phyloP scores from a whole-genome alignment of 2,113 vertebrate species.

The Patagioenas fasciata region DNA sequence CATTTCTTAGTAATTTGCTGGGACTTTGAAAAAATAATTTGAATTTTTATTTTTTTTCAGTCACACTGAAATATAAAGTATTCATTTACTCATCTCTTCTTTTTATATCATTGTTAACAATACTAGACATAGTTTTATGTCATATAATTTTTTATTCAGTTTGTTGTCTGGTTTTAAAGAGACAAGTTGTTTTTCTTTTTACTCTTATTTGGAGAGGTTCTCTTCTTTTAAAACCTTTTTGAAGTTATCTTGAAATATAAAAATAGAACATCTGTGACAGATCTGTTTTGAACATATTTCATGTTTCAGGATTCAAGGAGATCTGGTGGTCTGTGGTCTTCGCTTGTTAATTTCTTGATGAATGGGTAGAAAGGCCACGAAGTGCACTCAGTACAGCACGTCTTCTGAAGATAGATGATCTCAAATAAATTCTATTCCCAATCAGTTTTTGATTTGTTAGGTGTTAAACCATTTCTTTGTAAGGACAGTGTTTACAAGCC shows the following conservation, averaged over 20 bases:
- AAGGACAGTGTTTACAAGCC: constrained; percentile 82
- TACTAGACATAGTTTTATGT: constrained; percentile 24
- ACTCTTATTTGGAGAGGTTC: background rate
- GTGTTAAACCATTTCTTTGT: constrained; percentile 82
- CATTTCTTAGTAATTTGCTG: background rate
- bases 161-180: constrained; percentile 43
- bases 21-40: background rate
- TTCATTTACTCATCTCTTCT: constrained; percentile 26
- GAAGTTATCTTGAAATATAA: constrained; percentile 46
- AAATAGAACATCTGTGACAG: constrained; percentile 53
- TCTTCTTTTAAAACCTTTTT: constrained; percentile 53
- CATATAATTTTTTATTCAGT: constrained; percentile 54
- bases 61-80: background rate
- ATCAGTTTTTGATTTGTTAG: constrained; percentile 84
- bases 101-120: constrained; percentile 53
- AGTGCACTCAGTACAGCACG: constrained; percentile 67
- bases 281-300: constrained; percentile 51
- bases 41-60: constrained; percentile 2
- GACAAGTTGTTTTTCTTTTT: constrained; percentile 38
- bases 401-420: constrained; percentile 75
- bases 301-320: constrained; percentile 43
- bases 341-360: constrained; percentile 81
- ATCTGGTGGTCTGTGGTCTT: constrained; percentile 64
- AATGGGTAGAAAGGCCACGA: constrained; percentile 76
- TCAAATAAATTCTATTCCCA: constrained; percentile 77